phyloP scores from a whole-genome alignment of 2,113 vertebrate species.

The Lepus americanus region DNA sequence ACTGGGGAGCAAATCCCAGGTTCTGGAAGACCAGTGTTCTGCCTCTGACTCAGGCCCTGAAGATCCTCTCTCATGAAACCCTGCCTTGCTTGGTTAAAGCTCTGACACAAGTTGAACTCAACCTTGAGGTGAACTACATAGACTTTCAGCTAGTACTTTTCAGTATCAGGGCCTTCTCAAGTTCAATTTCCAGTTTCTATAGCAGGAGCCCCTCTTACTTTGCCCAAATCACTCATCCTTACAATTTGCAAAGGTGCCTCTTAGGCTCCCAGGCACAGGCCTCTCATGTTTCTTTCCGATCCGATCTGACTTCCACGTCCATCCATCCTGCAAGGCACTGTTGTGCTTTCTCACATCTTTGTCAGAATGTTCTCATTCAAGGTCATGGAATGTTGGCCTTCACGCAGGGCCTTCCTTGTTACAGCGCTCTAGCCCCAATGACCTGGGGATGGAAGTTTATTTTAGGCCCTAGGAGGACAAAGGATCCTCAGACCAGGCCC shows the following conservation, averaged over 20 bases:
- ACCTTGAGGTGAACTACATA: not conserved
- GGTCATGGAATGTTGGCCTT: not conserved
- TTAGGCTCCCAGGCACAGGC: not conserved
- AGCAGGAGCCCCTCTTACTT: not conserved
- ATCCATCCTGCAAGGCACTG: not conserved
- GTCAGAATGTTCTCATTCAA: not conserved
- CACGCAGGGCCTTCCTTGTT: not conserved
- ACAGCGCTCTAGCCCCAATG: not conserved
- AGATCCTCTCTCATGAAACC: not conserved
- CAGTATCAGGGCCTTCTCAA: not conserved
- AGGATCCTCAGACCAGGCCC: not conserved
- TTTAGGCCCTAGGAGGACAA: not conserved
- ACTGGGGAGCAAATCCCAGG: not conserved
- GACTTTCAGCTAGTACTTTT: not conserved
- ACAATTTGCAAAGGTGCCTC: not conserved
- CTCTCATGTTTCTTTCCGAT: not conserved
- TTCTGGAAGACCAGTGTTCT: not conserved
- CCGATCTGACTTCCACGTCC: not conserved
- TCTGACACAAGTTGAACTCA: not conserved
- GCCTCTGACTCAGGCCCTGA: not conserved
- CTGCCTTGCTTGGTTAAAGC: not conserved
- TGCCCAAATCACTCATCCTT: not conserved
- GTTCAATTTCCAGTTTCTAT: not conserved
- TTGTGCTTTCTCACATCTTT: not conserved
- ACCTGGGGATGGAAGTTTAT: not conserved